Conservation (phyloP, 2,888 invertebrate species). For the Zootermopsis nevadensis region DNA sequence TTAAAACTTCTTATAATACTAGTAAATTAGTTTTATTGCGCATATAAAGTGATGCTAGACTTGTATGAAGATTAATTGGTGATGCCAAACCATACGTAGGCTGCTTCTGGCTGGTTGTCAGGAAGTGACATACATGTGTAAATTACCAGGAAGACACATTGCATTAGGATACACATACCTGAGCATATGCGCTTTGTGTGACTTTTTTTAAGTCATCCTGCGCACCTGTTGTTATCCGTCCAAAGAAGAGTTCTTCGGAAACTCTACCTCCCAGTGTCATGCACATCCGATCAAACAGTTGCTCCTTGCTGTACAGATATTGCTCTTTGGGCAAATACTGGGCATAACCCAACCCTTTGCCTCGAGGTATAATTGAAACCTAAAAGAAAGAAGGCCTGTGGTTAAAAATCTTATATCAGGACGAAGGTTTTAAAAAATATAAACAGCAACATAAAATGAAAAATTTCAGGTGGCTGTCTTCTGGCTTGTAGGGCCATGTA, state of each 20-base stretch:
- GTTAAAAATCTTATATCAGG: no score
- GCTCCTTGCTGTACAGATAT: constrained; percentile 95
- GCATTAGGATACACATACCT: constrained; percentile 64
- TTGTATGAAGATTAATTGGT: no score
- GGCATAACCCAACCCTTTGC: constrained; percentile 98
- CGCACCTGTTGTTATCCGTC: constrained; percentile 96
- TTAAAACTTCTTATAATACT: no score
- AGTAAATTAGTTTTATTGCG: no score
- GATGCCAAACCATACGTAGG: no score
- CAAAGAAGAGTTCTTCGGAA: constrained; percentile 97
- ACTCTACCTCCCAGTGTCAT: constrained; percentile 99
- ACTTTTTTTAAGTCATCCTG: constrained; percentile 99
- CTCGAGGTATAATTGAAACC: constrained; percentile 97
- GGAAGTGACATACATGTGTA: no score
- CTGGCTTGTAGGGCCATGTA: no score
- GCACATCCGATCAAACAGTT: constrained; percentile 97
- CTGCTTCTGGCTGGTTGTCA: no score
- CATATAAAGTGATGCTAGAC: no score
- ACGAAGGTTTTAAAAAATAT: no score
- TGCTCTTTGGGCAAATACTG: constrained; percentile 99
- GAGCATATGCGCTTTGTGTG: constrained; percentile 97
- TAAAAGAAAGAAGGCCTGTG: constrained; percentile 56
- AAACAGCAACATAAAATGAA: no score
- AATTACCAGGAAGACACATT: background rate
- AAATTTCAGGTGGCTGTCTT: no score